Base-by-base conservation (phyloP, 2,113 vertebrate genomes). In the Perognathus longimembris region DNA sequence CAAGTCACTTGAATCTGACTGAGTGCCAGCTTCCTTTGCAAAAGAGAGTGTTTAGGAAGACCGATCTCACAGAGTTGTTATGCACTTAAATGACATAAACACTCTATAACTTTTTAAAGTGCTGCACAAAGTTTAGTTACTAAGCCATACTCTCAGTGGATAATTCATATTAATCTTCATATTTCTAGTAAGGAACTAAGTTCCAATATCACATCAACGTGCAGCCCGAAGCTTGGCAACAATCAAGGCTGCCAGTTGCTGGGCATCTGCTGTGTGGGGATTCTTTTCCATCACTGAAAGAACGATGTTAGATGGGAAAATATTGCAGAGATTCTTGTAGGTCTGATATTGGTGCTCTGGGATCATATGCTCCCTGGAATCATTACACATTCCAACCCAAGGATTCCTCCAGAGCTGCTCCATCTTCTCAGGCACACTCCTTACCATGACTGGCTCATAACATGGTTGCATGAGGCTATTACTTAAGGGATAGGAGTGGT, bases 361-460 rank as follows among this genome's bases (percentile, higher is more conserved):
- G 95, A 99, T 99, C 91, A 98, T 97, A 71, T 98, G 98, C 88
- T 99, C 99, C 91, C 98, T 98, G 38, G 98, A 99, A 95, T 99
- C 99, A 67, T 97, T 98, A 64, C 98, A 98, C 77, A 98, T 97
- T 90, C 97, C 98, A 90, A 99, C 98, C 99, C 99, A 99, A 21
- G 99, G 99, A n/a, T 98, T 99, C 95, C 98, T 98, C 99, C 99
- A 99, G 94, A 99, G 98, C 18, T 99, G 99, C 92, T 99, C 99
- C 99, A 99, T 99, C 98, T 99, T 99, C 95, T 99, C 99, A 32
- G 99, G 99, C 99, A 99, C 98, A 89, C 99, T 99, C 88, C 99
- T 98, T 34, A 99, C 99, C 99, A 99, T 99, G 69, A 99, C 99
- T 69, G 99, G 98, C 85, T 99, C 99, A 0, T 99, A 99, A 94